Conservation (phyloP, 2,113 vertebrate genomes). For the Cryptotis parvus region DNA sequence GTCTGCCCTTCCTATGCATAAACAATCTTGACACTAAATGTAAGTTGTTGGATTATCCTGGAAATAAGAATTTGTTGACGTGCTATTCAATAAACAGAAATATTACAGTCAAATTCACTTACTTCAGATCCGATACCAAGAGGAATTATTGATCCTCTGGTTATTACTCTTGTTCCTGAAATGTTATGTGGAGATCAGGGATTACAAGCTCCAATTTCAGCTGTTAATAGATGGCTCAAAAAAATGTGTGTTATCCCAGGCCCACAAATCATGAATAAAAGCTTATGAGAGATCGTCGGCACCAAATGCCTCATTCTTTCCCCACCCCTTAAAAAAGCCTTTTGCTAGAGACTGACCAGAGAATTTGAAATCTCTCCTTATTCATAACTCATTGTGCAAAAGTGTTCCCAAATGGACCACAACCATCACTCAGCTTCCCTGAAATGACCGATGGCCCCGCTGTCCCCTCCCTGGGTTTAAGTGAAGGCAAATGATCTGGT, state of each 20-base stretch:
- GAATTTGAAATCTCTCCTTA: slow-evolving; percentile 88
- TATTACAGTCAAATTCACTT: slow-evolving; percentile 77
- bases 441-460: slow-evolving; percentile 59
- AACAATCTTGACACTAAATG: slow-evolving; percentile 80
- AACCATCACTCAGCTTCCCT: slow-evolving; percentile 84
- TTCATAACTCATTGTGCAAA: slow-evolving; percentile 87
- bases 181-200: slow-evolving; percentile 76
- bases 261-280: slow-evolving; percentile 91
- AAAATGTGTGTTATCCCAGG: slow-evolving; percentile 88
- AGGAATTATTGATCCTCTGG: slow-evolving; percentile 83
- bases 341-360: slow-evolving; percentile 86
- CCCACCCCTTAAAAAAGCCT: slow-evolving; percentile 83
- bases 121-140: slow-evolving; percentile 76
- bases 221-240: slow-evolving; percentile 88
- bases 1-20: slow-evolving; percentile 63
- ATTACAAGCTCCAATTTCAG: slow-evolving; percentile 85
- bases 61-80: slow-evolving; percentile 84
- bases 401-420: slow-evolving; percentile 90
- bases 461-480: slow-evolving; percentile 81
- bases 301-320: slow-evolving; percentile 85
- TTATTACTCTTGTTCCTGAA: slow-evolving; percentile 82
- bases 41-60: slow-evolving; percentile 80
- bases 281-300: slow-evolving; percentile 81
- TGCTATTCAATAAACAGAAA: slow-evolving; percentile 82
- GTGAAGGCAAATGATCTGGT: slow-evolving; percentile 85